Base-by-base conservation (phyloP, 1,140 invertebrate genomes). In the Pinna nobilis region DNA sequence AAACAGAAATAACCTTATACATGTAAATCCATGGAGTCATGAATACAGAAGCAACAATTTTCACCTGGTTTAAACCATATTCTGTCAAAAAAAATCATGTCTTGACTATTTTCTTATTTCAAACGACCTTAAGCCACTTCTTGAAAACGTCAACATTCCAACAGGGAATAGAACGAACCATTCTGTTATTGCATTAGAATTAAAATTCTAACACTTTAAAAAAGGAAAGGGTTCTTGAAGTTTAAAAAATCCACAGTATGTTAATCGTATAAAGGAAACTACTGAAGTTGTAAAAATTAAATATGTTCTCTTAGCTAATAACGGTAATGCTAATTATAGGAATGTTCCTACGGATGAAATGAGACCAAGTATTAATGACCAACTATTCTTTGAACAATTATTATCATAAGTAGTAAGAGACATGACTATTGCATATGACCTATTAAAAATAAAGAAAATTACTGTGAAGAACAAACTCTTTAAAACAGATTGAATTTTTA, bases 191-290 rank as follows among this genome's bases (percentile, higher is more conserved):
- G 7, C 50, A 51, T 23, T 51, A 15, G 23, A 51, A 15, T 23
- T 51, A 51, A 13, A 23, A 51, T 7, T 51, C 9, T 7, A 11
- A 13, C 6, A 51, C 23, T 51, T 51, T 51, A 51, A 51, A 23
- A 11, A 23, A 7, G 50, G 50, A 7, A 20, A 20, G 11, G 9
- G 9, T 23, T 51, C 23, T 23, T 76, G 74, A 68, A 70, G 71
- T 3, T 44, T 74, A 51, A 33, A 41, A 33, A 41, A 65, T 37
- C 9, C 9, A 11, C 18, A 4, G 13, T 65, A 23, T 44, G 35
- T 65, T 23, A 23, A 18, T 5, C n/a, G 49, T n/a, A 32, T 65
- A 20, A 60, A 60, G 23, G 23, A 33, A 13, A 23, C 9, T 33
- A 28, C 7, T 30, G 7, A 9, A 11, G 5, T 15, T 7, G 30